phyloP scores from a whole-genome alignment of 2,797 vertebrate species.

The Tangara arthus region DNA sequence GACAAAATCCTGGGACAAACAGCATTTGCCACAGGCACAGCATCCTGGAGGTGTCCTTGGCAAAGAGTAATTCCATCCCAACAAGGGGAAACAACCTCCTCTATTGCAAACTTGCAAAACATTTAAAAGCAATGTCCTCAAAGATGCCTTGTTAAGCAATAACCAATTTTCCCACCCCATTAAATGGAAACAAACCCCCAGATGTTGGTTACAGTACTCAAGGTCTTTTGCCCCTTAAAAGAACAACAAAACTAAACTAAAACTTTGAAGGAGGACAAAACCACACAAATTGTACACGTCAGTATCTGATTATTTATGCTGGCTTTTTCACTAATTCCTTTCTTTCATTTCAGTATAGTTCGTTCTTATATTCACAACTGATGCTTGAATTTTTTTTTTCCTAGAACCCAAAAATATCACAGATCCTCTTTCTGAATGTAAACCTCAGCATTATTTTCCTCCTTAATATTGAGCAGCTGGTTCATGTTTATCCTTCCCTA shows the following conservation, averaged over 20 bases:
- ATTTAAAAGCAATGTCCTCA: neutral
- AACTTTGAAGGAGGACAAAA: neutral
- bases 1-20: neutral
- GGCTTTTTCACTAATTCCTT: neutral
- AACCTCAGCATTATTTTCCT: neutral
- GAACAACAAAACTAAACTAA: neutral
- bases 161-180: accelerated
- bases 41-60: accelerated
- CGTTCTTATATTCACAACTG: neutral
- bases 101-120: neutral
- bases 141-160: neutral
- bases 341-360: neutral
- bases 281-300: neutral
- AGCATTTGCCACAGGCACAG: neutral
- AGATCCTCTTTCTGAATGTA: neutral
- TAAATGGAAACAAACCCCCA: neutral
- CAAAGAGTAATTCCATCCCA: neutral
- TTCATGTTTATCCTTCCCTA: neutral
- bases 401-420: neutral
- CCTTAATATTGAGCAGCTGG: neutral
- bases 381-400: neutral
- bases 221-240: neutral
- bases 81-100: neutral
- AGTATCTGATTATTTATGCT: neutral
- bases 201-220: neutral